Conservation (phyloP, 2,888 invertebrate genomes). For the Globia sparganii region DNA sequence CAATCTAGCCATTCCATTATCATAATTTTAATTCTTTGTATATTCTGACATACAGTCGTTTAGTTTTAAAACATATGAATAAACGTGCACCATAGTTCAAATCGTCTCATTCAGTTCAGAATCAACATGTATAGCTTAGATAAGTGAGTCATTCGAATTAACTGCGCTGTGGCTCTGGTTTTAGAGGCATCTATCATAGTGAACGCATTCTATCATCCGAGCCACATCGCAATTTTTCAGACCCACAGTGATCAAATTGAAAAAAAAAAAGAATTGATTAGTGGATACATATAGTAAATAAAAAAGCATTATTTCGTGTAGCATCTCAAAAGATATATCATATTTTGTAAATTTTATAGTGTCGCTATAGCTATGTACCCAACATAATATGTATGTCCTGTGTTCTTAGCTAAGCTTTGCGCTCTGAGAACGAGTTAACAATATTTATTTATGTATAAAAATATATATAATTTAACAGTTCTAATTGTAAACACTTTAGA, state of each 20-base stretch:
- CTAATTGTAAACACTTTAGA: slow-evolving; percentile 68
- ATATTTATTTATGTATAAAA: slow-evolving; percentile 76
- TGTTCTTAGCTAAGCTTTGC: slow-evolving; percentile 89
- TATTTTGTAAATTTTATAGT: slow-evolving; percentile 91
- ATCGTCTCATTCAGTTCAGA: slow-evolving; percentile 72
- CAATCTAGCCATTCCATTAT: slow-evolving; percentile 72
- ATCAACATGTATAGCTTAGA: slow-evolving; percentile 75
- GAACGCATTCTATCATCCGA: slow-evolving; percentile 37
- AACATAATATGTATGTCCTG: slow-evolving; percentile 84
- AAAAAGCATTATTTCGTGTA: slow-evolving; percentile 88
- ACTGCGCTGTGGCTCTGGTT: slow-evolving; percentile 32
- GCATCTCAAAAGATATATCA: slow-evolving; percentile 90
- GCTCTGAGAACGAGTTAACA: slow-evolving; percentile 86
- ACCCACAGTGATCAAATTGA: slow-evolving; percentile 83
- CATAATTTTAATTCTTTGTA: slow-evolving; percentile 49
- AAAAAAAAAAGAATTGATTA: slow-evolving; percentile 88
- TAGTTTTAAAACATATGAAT: slow-evolving; percentile 48
- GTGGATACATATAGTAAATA: slow-evolving; percentile 82
- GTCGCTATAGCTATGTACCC: slow-evolving; percentile 87
- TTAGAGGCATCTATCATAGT: slow-evolving; percentile 54
- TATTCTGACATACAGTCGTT: slow-evolving; percentile 49
- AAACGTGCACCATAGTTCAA: slow-evolving; percentile 79
- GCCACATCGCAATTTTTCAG: slow-evolving; percentile 60
- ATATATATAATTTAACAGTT: slow-evolving; percentile 66
- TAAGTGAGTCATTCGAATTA: slow-evolving; percentile 56